phyloP scores from a whole-genome alignment of 1,140 invertebrate species.

The Leguminivora glycinivorella region DNA sequence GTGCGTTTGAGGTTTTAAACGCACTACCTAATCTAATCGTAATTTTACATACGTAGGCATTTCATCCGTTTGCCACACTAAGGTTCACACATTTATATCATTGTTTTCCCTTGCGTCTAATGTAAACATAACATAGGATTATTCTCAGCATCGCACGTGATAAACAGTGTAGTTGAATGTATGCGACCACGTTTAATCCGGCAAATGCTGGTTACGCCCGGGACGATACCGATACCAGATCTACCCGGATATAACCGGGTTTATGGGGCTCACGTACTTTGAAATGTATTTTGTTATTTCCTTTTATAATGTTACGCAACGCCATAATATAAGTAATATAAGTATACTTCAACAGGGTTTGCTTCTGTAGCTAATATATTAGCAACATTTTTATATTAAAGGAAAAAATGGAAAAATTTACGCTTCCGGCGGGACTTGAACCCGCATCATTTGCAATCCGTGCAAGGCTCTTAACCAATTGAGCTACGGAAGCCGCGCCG shows the following conservation, averaged over 20 bases:
- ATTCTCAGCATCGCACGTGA: slow-evolving; percentile 12
- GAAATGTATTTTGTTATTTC: not conserved
- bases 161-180: slow-evolving; percentile 7
- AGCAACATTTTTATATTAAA: too few relatives aligned
- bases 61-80: not conserved
- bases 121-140: slow-evolving; percentile 10
- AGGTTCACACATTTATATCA: not conserved
- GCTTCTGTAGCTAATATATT: too few relatives aligned
- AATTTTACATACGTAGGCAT: too few relatives aligned
- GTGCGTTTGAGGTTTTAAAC: too few relatives aligned
- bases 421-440: too few relatives aligned
- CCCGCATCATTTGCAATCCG: too few relatives aligned
- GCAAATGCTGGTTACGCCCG: slow-evolving; percentile 8
- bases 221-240: not conserved
- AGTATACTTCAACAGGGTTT: too few relatives aligned
- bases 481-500: too few relatives aligned
- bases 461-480: too few relatives aligned
- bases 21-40: too few relatives aligned
- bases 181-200: slow-evolving; percentile 11
- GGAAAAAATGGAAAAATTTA: too few relatives aligned
- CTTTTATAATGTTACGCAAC: not conserved
- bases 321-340: not conserved
- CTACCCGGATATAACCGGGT: not conserved
- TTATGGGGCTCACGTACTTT: not conserved
- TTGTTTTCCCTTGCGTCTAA: not conserved